phyloP scores from a whole-genome alignment of 1,140 invertebrate genomes.

The Lasioglossum albipes region DNA sequence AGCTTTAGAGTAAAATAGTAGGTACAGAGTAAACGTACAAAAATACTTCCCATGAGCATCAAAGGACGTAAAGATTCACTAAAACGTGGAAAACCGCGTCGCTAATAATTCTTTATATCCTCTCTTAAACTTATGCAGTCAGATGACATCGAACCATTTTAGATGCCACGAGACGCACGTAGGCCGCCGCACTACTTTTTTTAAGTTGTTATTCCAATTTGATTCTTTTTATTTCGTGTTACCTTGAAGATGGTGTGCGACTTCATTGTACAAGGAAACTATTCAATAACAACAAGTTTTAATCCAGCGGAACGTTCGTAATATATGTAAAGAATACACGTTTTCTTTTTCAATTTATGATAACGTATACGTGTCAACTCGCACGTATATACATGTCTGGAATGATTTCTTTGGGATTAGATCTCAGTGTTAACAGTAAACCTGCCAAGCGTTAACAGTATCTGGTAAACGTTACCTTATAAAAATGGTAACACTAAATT shows the following conservation, averaged over 20 bases:
- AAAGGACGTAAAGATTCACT: slow-evolving; percentile 66
- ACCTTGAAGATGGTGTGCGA: slow-evolving; percentile 53
- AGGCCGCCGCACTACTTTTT: slow-evolving; percentile 64
- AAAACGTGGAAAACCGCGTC: slow-evolving; percentile 66
- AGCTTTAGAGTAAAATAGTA: slow-evolving; percentile 71
- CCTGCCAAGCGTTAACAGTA: too few species aligned
- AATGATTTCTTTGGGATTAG: slow-evolving; percentile 40
- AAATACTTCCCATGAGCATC: slow-evolving; percentile 74
- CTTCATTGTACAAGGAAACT: slow-evolving; percentile 47
- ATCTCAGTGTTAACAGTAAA: not conserved
- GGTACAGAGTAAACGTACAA: slow-evolving; percentile 76
- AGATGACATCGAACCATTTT: slow-evolving; percentile 37
- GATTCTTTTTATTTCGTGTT: slow-evolving; percentile 45
- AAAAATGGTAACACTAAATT: too few species aligned
- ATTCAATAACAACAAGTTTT: slow-evolving; percentile 32
- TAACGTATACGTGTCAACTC: slow-evolving; percentile 1
- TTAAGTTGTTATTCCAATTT: slow-evolving; percentile 55
- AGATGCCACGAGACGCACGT: slow-evolving; percentile 54
- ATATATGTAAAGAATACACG: slow-evolving; percentile 38
- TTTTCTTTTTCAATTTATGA: not conserved
- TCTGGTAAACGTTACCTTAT: too few species aligned
- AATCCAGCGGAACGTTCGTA: slow-evolving; percentile 28
- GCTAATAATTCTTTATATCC: slow-evolving; percentile 53
- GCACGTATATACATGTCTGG: slow-evolving; percentile 36
- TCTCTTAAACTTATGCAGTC: slow-evolving; percentile 53